A percentile compares a stretch with the other conserved stretches of the same genome.
phyloP scores from a whole-genome alignment of 2,888 invertebrate genomes.

The Lymantria monacha region DNA sequence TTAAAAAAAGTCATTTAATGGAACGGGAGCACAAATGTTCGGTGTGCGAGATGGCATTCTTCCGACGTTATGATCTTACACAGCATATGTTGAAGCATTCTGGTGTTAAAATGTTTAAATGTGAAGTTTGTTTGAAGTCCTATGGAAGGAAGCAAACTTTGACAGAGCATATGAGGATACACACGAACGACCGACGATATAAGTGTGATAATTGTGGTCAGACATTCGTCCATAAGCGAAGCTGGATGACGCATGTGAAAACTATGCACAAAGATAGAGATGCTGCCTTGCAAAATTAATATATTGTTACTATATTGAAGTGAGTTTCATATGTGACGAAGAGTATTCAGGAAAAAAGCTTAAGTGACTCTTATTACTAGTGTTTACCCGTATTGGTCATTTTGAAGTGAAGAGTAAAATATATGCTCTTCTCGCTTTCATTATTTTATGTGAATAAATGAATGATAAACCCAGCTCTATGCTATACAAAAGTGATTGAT shows the following conservation, averaged over 20 bases:
- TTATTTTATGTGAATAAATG: too few relatives aligned
- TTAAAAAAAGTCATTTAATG: constrained; percentile 38
- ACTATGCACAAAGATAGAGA: constrained; percentile 37
- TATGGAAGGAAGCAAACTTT: constrained; percentile 51
- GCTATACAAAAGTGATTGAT: too few relatives aligned
- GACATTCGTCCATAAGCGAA: constrained; percentile 39
- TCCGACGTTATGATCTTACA: constrained; percentile 43
- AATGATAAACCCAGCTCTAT: too few relatives aligned
- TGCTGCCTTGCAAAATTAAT: neutral
- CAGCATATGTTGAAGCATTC: constrained; percentile 66
- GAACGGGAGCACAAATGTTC: constrained; percentile 30
- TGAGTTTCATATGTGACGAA: too few relatives aligned
- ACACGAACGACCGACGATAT: constrained; percentile 31
- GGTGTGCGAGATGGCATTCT: constrained; percentile 29
- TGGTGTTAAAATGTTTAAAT: constrained; percentile 58
- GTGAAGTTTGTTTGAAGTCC: constrained; percentile 47
- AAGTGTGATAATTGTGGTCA: constrained; percentile 27
- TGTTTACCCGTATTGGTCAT: too few relatives aligned
- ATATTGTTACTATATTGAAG: neutral
- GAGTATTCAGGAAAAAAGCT: too few relatives aligned
- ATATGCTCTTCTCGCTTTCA: too few relatives aligned
- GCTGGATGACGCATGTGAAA: constrained; percentile 40
- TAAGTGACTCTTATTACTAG: too few relatives aligned
- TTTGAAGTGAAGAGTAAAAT: too few relatives aligned
- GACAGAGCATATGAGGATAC: constrained; percentile 52